A percentile compares a stretch with the other conserved stretches of the same genome.
Evolutionary conservation across 2,888 invertebrate genomes (phyloP).

Genomic region (Eupsilia transversa): DNA sequence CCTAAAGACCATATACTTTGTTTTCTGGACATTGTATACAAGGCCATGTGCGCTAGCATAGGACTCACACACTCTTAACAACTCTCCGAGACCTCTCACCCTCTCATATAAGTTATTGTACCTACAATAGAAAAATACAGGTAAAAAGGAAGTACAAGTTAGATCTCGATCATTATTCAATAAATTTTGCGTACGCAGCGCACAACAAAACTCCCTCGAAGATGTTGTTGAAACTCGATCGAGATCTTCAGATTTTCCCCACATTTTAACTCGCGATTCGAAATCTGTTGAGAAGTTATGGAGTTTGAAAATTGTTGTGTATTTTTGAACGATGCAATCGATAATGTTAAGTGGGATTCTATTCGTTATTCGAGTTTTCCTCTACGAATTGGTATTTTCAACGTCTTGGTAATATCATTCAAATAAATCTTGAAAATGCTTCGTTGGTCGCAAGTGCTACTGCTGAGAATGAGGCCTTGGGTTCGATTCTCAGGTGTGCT

Average conservation of each 20-base stretch:
- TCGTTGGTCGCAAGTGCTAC: not conserved
- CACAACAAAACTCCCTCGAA: conserved; percentile 33
- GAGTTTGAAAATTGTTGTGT: conserved; percentile 58
- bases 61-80: too few species aligned
- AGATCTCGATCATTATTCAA: conserved; percentile 42
- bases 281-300: conserved; percentile 60
- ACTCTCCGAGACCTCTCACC: too few species aligned
- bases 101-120: too few species aligned
- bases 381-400: not conserved
- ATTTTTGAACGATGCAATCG: conserved; percentile 58
- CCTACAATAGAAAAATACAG: too few species aligned
- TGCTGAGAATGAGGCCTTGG: not conserved
- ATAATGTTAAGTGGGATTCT: conserved; percentile 41
- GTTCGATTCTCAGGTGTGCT: not conserved
- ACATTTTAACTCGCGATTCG: conserved; percentile 54
- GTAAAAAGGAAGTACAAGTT: too few species aligned
- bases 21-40: too few species aligned
- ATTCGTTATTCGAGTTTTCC: not conserved
- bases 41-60: too few species aligned
- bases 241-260: conserved; percentile 39
- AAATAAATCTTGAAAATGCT: not conserved
- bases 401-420: not conserved
- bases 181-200: conserved; percentile 38
- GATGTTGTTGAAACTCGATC: conserved; percentile 53
- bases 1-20: too few species aligned